These are phyloP conservation scores for Lasioglossum leucozonium DNA, from an alignment of 2,888 invertebrate species.

Conservation along the genomic window DNA sequence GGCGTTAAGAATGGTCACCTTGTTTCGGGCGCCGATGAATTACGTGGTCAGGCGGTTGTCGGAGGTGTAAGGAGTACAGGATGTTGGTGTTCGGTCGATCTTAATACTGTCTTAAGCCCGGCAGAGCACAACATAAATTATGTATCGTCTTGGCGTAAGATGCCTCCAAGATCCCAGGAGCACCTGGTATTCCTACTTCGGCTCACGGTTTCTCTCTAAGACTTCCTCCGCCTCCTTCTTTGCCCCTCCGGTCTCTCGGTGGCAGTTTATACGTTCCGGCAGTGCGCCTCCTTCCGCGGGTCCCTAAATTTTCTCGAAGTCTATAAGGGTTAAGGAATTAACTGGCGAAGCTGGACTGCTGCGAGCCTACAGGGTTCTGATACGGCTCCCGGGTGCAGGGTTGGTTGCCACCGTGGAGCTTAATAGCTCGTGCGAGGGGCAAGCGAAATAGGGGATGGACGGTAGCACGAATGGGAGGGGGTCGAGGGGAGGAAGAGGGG, in stretches of 20 bases:
- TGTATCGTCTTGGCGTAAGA: slow-evolving; percentile 84
- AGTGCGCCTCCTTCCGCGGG: slow-evolving; percentile 46
- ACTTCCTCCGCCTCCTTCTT: slow-evolving; percentile 53
- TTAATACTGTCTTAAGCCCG: slow-evolving; percentile 84
- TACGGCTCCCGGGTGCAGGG: slow-evolving; percentile 59
- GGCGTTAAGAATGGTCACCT: slow-evolving; percentile 21
- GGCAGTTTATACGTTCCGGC: slow-evolving; percentile 66
- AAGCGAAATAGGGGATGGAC: slow-evolving; percentile 39
- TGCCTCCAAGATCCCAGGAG: slow-evolving; percentile 83
- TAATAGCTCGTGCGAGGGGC: slow-evolving; percentile 69
- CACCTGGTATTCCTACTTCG: slow-evolving; percentile 83
- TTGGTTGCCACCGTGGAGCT: slow-evolving; percentile 63
- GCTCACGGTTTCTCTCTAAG: slow-evolving; percentile 64
- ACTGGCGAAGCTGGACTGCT: slow-evolving; percentile 68
- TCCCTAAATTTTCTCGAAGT: slow-evolving; percentile 82
- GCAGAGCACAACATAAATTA: slow-evolving; percentile 84
- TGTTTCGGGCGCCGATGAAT: slow-evolving; percentile 48
- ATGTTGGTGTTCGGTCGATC: slow-evolving; percentile 79
- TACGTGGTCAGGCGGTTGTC: slow-evolving; percentile 51
- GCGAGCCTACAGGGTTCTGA: slow-evolving; percentile 70
- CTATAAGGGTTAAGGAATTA: slow-evolving; percentile 84
- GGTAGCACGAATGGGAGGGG: slow-evolving; percentile 2
- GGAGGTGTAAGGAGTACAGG: slow-evolving; percentile 55
- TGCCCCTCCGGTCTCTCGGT: slow-evolving; percentile 34
- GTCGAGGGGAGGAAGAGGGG: slow-evolving; percentile 24